Base-by-base conservation (phyloP, 2,113 vertebrate species). In the Herpetotheres cachinnans region DNA sequence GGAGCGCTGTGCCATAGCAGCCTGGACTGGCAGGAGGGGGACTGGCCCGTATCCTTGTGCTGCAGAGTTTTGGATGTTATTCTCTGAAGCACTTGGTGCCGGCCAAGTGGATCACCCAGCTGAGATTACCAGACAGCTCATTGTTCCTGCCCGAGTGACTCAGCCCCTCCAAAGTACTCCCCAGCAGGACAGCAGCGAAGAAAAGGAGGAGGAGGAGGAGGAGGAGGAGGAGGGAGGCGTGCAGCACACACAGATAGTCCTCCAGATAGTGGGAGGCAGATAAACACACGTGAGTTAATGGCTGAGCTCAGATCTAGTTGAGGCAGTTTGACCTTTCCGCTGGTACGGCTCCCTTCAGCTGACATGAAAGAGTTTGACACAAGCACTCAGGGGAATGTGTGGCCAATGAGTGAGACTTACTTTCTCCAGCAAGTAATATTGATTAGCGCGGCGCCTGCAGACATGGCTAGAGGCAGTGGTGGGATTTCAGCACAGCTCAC, bases 351-450 rank as follows among this genome's bases (percentile, higher is more conserved):
- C 78, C 80, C 63, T 90, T 88, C 81, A 88, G 93, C 87, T 97
- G 95, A 97, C 70, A 73, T 91, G 84, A 96, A 65, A 83, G 89
- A 86, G 71, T 96, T 95, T 96, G 95, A 96, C 95, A 96, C 77
- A 50, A 65, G 90, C 87, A 92, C 87, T 93, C 94, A 92, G 85
- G 80, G 91, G 82, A 96, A 93, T 73, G 82, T 78, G 91, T 77
- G 81, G 67, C 87, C 78, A 74, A 95, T 89, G 95, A 94, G 88
- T 86, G 92, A 89, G 96, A 94, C 79, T 90, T 80, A 92, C 88
- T 93, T 92, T 94, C 65, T 76, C 62, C 87, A 91, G 83, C 91
- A 81, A 95, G 90, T 44, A 42, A 74, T 93, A 97, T 97, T 87
- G 97, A 97, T 95, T 71, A 96, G 54, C 2, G 0, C 70, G 87